Conservation (phyloP, 2,888 invertebrate species). For the Drosophila kuntzei region DNA sequence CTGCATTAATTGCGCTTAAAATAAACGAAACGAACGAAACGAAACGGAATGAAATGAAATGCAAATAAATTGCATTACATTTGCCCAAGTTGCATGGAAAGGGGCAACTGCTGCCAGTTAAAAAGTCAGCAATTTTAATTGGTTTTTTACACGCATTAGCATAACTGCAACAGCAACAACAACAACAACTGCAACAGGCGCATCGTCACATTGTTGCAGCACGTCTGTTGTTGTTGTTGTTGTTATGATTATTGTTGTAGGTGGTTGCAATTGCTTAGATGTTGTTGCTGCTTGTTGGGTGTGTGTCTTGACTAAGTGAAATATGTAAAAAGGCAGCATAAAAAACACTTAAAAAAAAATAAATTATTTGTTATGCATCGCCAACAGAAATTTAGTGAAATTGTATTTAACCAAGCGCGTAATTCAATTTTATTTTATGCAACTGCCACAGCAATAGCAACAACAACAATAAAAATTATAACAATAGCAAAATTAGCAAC, state of each 20-base stretch:
- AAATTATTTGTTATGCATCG: constrained; percentile 48
- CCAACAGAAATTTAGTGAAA: constrained; percentile 73
- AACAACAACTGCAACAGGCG: constrained; percentile 24
- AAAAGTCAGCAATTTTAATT: constrained; percentile 68
- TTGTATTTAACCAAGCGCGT: constrained; percentile 79
- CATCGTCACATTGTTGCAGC: constrained; percentile 35
- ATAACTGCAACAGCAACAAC: constrained; percentile 48
- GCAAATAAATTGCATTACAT: constrained; percentile 69
- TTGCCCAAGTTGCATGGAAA: constrained; percentile 45
- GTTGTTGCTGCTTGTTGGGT: constrained; percentile 27
- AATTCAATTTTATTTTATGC: constrained; percentile 77
- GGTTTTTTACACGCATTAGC: constrained; percentile 70
- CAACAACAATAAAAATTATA: constrained; percentile 23
- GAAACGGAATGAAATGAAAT: constrained; percentile 38
- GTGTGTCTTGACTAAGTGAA: constrained; percentile 31
- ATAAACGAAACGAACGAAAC: constrained; percentile 48
- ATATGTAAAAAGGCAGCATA: constrained; percentile 1
- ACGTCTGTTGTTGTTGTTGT: constrained; percentile 10
- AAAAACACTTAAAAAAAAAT: background rate
- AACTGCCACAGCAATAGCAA: constrained; percentile 34
- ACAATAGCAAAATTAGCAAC: constrained; percentile 43
- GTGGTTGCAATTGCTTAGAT: constrained; percentile 27
- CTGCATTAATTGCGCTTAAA: constrained; percentile 66
- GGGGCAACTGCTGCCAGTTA: constrained; percentile 34
- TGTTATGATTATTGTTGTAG: constrained; percentile 26